These are phyloP conservation scores for Leistus spinibarbis DNA, from an alignment of 2,888 invertebrate genomes.

Conservation along the genomic window DNA sequence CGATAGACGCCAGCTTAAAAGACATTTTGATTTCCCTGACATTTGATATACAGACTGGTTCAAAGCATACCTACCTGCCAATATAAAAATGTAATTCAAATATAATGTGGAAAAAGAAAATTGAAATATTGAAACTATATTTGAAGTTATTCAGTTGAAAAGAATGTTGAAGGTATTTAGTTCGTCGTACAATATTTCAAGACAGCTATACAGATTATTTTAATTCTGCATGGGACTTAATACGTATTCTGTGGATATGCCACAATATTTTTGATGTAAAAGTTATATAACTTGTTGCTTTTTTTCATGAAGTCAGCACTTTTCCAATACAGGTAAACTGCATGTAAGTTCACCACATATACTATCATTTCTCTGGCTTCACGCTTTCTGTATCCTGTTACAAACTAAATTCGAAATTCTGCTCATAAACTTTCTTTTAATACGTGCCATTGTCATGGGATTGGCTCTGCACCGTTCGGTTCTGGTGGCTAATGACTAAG, in stretches of 20 bases:
- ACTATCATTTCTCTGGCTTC: not conserved
- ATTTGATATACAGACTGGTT: not conserved
- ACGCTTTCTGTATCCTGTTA: not conserved
- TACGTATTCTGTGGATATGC: too few relatives aligned
- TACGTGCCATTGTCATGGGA: not conserved
- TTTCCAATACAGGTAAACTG: not conserved
- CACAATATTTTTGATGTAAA: too few relatives aligned
- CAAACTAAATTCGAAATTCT: not conserved
- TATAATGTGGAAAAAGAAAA: too few relatives aligned
- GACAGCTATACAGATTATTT: too few relatives aligned
- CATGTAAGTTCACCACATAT: not conserved
- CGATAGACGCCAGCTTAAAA: not conserved
- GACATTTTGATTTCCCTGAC: not conserved
- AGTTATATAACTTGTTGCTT: not conserved
- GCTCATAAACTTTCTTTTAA: not conserved
- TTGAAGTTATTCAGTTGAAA: not conserved
- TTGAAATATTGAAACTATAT: too few relatives aligned
- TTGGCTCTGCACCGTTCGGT: not conserved
- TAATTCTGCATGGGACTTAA: too few relatives aligned
- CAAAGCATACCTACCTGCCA: not conserved
- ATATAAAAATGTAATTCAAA: not conserved
- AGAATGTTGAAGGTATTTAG: not conserved
- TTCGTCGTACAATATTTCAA: too few relatives aligned
- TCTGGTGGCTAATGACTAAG: not conserved
- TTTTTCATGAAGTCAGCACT: not conserved